Evolutionary conservation across 2,797 vertebrate species (phyloP), one percentile per base, ranked within the genome.

Genomic region (Acrossocheilus fasciatus): DNA sequence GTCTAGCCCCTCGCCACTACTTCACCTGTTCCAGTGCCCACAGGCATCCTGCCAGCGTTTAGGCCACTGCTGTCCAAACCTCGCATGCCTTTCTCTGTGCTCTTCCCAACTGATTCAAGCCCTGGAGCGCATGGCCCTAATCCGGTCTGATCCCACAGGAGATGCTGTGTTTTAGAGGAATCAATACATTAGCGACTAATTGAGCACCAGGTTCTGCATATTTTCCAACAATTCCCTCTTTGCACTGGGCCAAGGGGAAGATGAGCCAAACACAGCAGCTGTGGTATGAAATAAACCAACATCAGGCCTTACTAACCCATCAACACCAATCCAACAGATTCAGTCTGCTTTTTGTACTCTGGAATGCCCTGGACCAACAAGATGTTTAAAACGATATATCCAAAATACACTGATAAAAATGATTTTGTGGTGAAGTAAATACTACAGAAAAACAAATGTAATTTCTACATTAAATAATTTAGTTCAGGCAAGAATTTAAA

Each of bases 121-220:
- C 47, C 26, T 66, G 15, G 43, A 86, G 41, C 20, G 34, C 20
- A 54, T 85, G 45, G 54, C 47, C 59, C 15, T 81, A 83, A 85
- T 91, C 82, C 30, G 11, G 8, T 57, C 57, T 76, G 15, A 80
- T 87, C 62, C 84, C 59, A 73, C 7, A 17, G 59, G 83, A 88
- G 23, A 83, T 10, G 43, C 43, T 11, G 11, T 45, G 43, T 73
- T 84, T 79, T 43, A 84, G 83, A 88, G 75, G 81, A 87, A 76
- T 34, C 68, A 83, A 69, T 78, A 34, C 74, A 85, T 64, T 84
- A 86, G 39, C 52, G 23, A 45, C 82, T 79, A 87, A 88, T 80
- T 86, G 64, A 84, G 70, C 64, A 78, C 54, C 54, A 43, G 11
- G 52, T 84, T 83, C 85, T 68, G 83, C 77, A 0, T 72, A 36